Evolutionary conservation across 2,113 vertebrate species (phyloP), one percentile per base, ranked within the genome.

Genomic region (Eudyptes chrysolophus): DNA sequence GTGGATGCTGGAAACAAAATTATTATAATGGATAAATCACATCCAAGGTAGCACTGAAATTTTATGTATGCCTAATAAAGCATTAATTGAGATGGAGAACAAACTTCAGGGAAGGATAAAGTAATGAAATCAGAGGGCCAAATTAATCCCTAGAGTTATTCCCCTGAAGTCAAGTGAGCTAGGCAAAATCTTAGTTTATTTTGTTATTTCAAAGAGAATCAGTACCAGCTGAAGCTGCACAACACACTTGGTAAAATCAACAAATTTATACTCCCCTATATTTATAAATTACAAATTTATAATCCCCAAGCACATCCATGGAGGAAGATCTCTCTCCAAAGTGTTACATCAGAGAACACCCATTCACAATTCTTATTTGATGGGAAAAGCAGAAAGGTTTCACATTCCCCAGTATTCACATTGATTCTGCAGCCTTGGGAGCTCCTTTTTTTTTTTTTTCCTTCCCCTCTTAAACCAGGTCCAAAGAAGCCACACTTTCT

Each of bases 1-100:
- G 30, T 51, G 48, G 26, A 48, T 84, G 65, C 11, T 90, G n/a
- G 75, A 94, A 84, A 95, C 20, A 87, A 82, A 95, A 96, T 85
- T 55, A 65, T 18, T 83, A 18, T 64, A 68, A 89, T 72, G 61
- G 34, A 82, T 84, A 88, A 79, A 93, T 79, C 7, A 57, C 2
- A 1, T 70, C n/a, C 58, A 90, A 83, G 36, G 46, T 54, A 86
- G 66, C 46, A 60, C 30, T 70, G 84, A 51, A 61, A 71, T 75
- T 80, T 78, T 84, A 65, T 15, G 13, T 57, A 64, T 27, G 21
- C 9, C 5, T 6, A 85, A 38, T 49, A 74, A 87, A 85, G 10
- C 4, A 57, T 60, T 72, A 51, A 76, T 69, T 90, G 40, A 58
- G 36, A 48, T 10, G 38, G 3, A 70, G 44, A 7, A 71, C 26